Percentiles rank a stretch among this genome's conserved stretches.
phyloP scores from a whole-genome alignment of 2,888 invertebrate genomes.

The Pseudeuparius sepicola region DNA sequence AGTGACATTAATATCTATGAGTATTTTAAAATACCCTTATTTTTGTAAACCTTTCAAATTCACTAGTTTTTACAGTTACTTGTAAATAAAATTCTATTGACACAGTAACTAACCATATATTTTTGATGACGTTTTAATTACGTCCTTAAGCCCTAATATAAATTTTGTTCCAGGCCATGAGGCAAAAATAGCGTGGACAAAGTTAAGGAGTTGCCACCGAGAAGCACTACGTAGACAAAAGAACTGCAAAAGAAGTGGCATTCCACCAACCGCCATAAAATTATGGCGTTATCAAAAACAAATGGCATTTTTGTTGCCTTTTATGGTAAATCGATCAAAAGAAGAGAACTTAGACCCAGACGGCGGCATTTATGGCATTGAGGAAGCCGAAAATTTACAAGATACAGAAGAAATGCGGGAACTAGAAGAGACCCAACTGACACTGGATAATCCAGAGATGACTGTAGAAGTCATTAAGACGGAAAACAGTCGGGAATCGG shows the following conservation, averaged over 20 bases:
- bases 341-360: conserved; percentile 13
- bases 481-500: no score
- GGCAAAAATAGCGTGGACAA: conserved; percentile 13
- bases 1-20: no score
- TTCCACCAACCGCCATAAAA: conserved; percentile 13
- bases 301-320: conserved; percentile 19
- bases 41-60: no score
- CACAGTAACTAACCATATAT: no score
- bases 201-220: conserved; percentile 11
- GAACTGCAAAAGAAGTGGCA: conserved; percentile 19
- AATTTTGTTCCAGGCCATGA: conserved; percentile 13
- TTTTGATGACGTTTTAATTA: no score
- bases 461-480: no score
- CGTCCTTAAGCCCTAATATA: no score
- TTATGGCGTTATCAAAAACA: conserved; percentile 18
- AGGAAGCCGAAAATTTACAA: neutral
- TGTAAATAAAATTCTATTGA: no score
- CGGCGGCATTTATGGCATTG: conserved; percentile 4
- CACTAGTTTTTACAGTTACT: no score
- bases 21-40: no score
- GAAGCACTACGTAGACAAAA: conserved; percentile 16
- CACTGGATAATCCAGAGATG: no score
- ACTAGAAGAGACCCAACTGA: no score
- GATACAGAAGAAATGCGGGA: conserved; percentile 9
- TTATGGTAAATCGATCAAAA: conserved; percentile 17